Evolutionary conservation across 1,140 invertebrate genomes (phyloP).

Genomic region (Gryllus bimaculatus): DNA sequence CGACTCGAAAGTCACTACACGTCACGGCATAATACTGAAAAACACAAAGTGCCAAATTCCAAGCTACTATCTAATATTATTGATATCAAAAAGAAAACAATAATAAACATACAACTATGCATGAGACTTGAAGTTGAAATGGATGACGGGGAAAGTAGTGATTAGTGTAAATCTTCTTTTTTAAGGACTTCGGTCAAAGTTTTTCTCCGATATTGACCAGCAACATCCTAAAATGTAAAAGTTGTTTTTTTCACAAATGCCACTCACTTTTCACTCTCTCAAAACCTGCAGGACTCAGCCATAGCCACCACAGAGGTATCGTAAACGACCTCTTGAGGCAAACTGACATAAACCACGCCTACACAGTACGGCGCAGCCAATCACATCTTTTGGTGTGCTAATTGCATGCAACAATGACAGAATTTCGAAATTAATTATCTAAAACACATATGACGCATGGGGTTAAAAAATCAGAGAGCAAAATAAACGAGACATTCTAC

Average conservation of each 20-base stretch:
- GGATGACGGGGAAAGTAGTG: too few relatives aligned
- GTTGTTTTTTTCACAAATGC: too few relatives aligned
- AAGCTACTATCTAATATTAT: not conserved
- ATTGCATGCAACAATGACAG: not conserved
- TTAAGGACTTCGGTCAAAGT: too few relatives aligned
- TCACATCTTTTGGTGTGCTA: not conserved
- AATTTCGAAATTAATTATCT: not conserved
- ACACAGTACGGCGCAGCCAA: constrained; percentile 8
- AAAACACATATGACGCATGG: not conserved
- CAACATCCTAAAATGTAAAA: too few relatives aligned
- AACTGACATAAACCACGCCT: constrained; percentile 18
- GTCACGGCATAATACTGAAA: not conserved
- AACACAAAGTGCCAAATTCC: not conserved
- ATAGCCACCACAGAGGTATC: too few relatives aligned
- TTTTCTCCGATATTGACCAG: too few relatives aligned
- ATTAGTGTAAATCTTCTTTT: too few relatives aligned
- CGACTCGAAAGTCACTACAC: not conserved
- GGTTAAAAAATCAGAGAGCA: not conserved
- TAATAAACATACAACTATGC: not conserved
- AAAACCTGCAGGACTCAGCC: not conserved
- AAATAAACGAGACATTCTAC: not conserved
- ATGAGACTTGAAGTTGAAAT: too few relatives aligned
- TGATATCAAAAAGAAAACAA: not conserved
- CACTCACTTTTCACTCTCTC: not conserved
- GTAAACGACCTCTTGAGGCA: not conserved